These are phyloP conservation scores for Toxotes lorentzi DNA, from an alignment of 2,797 vertebrate genomes.

Conservation along the genomic window DNA sequence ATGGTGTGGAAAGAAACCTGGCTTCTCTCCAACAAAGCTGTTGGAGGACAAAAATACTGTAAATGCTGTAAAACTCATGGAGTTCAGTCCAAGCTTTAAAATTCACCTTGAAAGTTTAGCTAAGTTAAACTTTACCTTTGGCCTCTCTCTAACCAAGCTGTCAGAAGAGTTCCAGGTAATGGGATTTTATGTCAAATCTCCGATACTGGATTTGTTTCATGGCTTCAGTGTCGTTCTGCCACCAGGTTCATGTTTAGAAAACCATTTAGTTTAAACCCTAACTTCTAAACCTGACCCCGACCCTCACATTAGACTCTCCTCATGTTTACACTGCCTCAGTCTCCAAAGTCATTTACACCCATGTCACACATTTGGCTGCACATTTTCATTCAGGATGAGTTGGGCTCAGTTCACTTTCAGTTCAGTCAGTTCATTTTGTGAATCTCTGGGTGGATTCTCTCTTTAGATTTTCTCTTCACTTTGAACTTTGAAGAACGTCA, in stretches of 20 bases:
- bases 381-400: constrained; percentile 41
- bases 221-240: constrained; percentile 85
- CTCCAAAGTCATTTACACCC: constrained; percentile 41
- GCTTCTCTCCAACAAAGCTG: constrained; percentile 62
- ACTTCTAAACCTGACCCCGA: constrained; percentile 17
- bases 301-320: constrained; percentile 42
- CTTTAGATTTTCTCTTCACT: not conserved
- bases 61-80: constrained; percentile 42
- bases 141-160: constrained; percentile 89
- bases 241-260: constrained; percentile 74
- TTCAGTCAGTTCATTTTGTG: constrained; percentile 41
- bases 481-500: not conserved
- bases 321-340: constrained; percentile 12
- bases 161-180: constrained; percentile 91
- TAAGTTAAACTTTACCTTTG: constrained; percentile 76
- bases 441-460: not conserved
- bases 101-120: constrained; percentile 62
- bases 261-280: constrained; percentile 51
- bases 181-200: constrained; percentile 79
- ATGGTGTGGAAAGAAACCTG: constrained; percentile 62
- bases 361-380: constrained; percentile 52
- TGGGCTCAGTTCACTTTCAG: constrained; percentile 58
- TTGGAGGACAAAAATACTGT: constrained; percentile 56
- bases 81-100: constrained; percentile 50
- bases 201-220: constrained; percentile 91